Evolutionary conservation across 2,113 vertebrate species (phyloP), one percentile per base, ranked within the genome.

Genomic region (Etheostoma spectabile): DNA sequence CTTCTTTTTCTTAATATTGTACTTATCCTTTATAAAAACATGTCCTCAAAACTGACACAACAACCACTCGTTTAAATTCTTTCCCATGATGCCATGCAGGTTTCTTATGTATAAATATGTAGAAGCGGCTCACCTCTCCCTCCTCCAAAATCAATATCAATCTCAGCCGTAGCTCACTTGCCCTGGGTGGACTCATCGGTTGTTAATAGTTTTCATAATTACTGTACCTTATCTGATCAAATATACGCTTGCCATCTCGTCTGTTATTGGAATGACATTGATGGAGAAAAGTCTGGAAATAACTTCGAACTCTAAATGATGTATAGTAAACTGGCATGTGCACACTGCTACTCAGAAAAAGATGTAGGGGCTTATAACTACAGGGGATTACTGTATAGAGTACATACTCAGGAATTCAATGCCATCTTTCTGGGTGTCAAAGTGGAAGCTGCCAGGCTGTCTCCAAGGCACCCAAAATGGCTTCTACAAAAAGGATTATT

Each of bases 191-290:
- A 78, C 69, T 86, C 55, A 80, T 82, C 83, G 84, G 42, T 89
- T 86, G 53, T 61, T 35, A 42, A 65, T 57, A 65, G 75, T 82
- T 85, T 84, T 87, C 45, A 74, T 80, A 88, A 90, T 83, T 77
- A 84, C 48, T 69, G 1, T 1, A 56, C 57, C 71, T 77, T 84
- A 88, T 91, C 84, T 80, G 86, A 80, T 88, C 77, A 86, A 77
- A 77, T 56, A 62, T 74, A 49, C 56, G 35, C 75, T 77, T 24
- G 76, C 61, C 30, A 8, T 14, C 51, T 77, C 21, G n/a, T 77
- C 59, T 81, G 83, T 83, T 82, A 88, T 88, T 89, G 88, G 85
- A 85, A 88, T 86, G 84, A 87, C 84, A 86, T 85, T 86, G 57
- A 60, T 77, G 56, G 63, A 69, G 64, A 74, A 53, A 65, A 55